Conservation (phyloP, 2,888 invertebrate genomes). For the Cinara cedri region DNA sequence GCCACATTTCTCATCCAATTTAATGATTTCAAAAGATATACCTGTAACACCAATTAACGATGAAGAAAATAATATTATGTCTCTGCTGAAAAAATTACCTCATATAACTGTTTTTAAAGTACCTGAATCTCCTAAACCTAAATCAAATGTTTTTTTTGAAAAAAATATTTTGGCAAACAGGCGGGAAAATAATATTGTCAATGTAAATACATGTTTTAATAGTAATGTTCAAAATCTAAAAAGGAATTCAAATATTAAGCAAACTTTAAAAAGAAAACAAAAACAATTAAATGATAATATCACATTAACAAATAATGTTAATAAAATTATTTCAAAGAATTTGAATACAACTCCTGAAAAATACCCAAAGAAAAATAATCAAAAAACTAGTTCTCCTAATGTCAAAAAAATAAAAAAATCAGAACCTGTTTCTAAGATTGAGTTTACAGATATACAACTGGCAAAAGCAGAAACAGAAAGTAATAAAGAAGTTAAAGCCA, state of each 20-base stretch:
- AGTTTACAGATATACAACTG: neutral
- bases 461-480: neutral
- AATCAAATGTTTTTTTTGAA: neutral
- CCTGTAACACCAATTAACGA: neutral
- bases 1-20: neutral
- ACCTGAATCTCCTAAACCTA: slow-evolving; percentile 14
- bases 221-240: neutral
- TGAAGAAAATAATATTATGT: neutral
- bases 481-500: neutral
- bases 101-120: slow-evolving; percentile 22
- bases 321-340: neutral
- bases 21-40: slow-evolving; percentile 7
- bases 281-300: neutral
- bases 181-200: neutral
- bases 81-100: slow-evolving; percentile 30
- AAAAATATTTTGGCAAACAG: neutral
- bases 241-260: neutral
- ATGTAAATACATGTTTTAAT: neutral
- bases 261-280: neutral
- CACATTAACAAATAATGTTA: neutral
- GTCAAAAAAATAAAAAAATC: neutral
- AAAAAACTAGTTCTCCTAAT: slow-evolving; percentile 28
- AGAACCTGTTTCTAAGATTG: neutral
- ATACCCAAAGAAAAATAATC: neutral
- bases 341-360: neutral